Conservation (phyloP, 2,797 vertebrate genomes). For the Crocodylus rhombifer region DNA sequence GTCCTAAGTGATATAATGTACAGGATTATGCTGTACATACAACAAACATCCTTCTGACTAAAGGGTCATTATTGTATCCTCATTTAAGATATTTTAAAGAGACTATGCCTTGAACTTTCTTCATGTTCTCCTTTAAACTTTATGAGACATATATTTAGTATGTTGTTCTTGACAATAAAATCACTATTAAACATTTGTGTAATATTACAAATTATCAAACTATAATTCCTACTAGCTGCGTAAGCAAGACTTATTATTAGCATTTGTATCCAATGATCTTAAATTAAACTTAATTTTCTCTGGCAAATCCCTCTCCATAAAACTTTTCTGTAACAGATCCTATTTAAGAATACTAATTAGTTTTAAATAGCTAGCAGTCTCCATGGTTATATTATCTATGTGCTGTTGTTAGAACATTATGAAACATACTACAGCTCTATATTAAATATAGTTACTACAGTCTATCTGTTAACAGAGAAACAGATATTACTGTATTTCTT, state of each 20-base stretch:
- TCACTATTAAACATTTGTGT: neutral
- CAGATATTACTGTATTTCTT: neutral
- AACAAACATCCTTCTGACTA: neutral
- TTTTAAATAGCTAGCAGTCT: slow-evolving; percentile 21
- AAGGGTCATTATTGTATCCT: neutral
- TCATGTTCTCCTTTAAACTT: neutral
- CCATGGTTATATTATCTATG: slow-evolving; percentile 11
- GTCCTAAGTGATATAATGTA: slow-evolving; percentile 4
- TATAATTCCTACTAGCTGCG: neutral
- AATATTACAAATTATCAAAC: neutral
- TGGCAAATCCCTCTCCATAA: neutral
- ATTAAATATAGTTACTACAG: neutral
- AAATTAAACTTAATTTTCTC: neutral
- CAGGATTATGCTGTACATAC: neutral
- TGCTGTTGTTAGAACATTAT: neutral
- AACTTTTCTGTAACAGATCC: neutral
- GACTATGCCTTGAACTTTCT: neutral
- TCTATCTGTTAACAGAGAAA: neutral
- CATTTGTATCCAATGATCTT: neutral
- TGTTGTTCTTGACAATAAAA: neutral
- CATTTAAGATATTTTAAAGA: neutral
- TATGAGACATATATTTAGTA: neutral
- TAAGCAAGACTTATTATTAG: neutral
- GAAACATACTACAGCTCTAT: neutral
- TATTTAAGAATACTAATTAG: neutral